Base-by-base conservation (phyloP, 2,113 vertebrate species). In the Panurus biarmicus region DNA sequence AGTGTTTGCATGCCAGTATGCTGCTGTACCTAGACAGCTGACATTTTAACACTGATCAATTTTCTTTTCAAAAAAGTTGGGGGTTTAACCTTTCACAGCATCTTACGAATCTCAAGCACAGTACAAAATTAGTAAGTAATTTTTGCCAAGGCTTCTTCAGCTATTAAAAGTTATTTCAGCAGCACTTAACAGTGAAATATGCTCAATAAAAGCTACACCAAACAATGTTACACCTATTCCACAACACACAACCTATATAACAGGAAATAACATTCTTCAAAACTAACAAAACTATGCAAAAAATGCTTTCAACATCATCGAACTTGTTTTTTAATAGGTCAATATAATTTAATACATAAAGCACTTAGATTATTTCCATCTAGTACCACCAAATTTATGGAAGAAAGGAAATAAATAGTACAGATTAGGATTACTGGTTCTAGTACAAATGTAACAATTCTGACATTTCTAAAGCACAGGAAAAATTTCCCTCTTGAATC, bases 41-140 rank as follows among this genome's bases (percentile, higher is more conserved):
- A 97, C 97, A 97, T 97, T 94, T 97, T 56, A 95, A 85, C 4
- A 9, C 85, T 95, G 95, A 97, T 97, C 97, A 95, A 97, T 97
- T 96, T 75, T 50, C 85, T 75, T 61, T 28, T 44, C 22, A 89
- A 95, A 93, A 96, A 95, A 76, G 21, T 70, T 92, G 62, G 9
- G 9, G 51, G 53, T 91, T 94, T 96, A 97, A 97, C 96, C 97
- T 96, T 97, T 97, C 73, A 74, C 48, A 93, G 75, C 40, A 48
- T 33, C 42, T 72, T 94, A 70, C 51, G 84, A 78, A 96, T 90
- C 73, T 74, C 56, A 67, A 94, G 51, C 57, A 75, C 14, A 69
- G 86, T 26, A 96, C 28, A 93, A 94, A 95, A 96, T 96, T 93
- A 93, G 10, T 88, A 96, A 92, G n/a, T 45, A 76, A 82, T 74